Evolutionary conservation across 2,888 invertebrate species (phyloP).

Genomic region (Drosophila cognata): DNA sequence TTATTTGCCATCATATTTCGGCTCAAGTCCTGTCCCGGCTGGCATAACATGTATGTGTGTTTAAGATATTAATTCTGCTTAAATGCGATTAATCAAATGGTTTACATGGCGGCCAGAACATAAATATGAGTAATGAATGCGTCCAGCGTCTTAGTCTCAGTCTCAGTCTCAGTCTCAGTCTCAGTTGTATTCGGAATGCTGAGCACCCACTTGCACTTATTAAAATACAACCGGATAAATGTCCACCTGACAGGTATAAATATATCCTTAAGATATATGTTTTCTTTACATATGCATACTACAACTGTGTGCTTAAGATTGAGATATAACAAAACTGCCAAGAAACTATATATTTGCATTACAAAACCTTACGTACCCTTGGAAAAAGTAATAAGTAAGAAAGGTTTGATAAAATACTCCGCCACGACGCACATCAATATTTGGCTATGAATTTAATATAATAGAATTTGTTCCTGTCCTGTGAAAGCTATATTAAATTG

Average conservation of each 20-base stretch:
- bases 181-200: slow-evolving; percentile 6
- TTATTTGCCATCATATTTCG: slow-evolving; percentile 48
- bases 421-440: not conserved
- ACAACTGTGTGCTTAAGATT: not conserved
- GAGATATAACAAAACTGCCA: not conserved
- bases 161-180: not conserved
- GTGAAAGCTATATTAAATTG: not conserved
- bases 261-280: not conserved
- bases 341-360: not conserved
- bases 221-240: slow-evolving; percentile 7
- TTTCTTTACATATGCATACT: not conserved
- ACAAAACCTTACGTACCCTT: not conserved
- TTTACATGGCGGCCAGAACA: slow-evolving; percentile 19
- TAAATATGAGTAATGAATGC: slow-evolving; percentile 43
- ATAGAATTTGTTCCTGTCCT: not conserved
- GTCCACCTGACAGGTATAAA: slow-evolving; percentile 1
- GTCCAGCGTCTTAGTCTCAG: slow-evolving; percentile 4
- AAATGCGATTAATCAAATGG: slow-evolving; percentile 71
- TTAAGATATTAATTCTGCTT: slow-evolving; percentile 72
- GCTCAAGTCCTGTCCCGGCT: slow-evolving; percentile 1
- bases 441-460: not conserved
- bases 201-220: slow-evolving; percentile 6
- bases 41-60: slow-evolving; percentile 24
- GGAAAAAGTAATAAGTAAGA: not conserved
- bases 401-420: not conserved